Evolutionary conservation across 2,113 vertebrate species (phyloP).

Genomic region (Calcarius ornatus): DNA sequence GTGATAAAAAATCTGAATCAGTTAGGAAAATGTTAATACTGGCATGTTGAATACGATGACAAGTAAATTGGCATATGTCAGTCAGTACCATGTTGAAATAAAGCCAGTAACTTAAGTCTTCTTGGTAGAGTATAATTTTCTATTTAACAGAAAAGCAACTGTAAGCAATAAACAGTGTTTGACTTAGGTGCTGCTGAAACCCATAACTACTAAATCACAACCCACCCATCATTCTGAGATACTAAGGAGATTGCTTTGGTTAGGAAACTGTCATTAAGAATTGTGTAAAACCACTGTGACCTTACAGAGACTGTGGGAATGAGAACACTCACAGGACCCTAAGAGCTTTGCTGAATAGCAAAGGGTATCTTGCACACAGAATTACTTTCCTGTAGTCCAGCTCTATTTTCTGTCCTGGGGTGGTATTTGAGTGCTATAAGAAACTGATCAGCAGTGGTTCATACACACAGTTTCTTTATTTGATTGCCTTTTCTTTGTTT

Average conservation of each 20-base stretch:
- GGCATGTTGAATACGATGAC: neutral
- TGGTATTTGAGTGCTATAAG: neutral
- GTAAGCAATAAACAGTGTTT: conserved; percentile 58
- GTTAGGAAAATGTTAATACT: conserved; percentile 46
- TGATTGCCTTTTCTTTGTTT: neutral
- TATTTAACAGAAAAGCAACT: conserved; percentile 25
- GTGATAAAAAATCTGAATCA: neutral
- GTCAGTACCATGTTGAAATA: conserved; percentile 11
- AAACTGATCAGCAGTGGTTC: neutral
- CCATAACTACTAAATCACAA: conserved; percentile 55
- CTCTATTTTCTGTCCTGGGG: neutral
- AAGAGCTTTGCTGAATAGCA: neutral
- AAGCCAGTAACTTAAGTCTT: conserved; percentile 20
- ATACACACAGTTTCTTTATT: neutral
- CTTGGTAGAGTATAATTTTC: conserved; percentile 37
- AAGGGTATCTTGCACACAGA: neutral
- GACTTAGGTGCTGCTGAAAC: conserved; percentile 50
- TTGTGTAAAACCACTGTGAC: neutral
- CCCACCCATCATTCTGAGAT: neutral
- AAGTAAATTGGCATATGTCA: conserved; percentile 61
- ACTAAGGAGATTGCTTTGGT: neutral
- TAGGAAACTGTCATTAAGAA: neutral
- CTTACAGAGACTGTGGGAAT: neutral
- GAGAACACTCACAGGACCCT: neutral
- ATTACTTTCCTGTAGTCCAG: neutral